Conservation (phyloP, 1,140 invertebrate genomes). For the Drosophila prosaltans region DNA sequence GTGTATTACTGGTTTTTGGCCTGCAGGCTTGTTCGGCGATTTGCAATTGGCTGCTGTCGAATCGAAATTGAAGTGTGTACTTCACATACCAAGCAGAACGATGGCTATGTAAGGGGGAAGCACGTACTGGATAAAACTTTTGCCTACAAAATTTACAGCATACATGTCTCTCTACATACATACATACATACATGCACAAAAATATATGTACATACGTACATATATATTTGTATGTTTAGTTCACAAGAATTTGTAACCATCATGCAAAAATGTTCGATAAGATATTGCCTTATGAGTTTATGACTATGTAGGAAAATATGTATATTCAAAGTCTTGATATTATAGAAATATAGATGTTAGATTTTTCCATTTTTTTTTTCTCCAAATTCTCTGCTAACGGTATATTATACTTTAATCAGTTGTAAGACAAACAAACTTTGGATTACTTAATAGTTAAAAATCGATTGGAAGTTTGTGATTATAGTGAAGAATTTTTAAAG, state of each 20-base stretch:
- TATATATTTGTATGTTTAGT: neutral
- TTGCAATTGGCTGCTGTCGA: constrained; percentile 58
- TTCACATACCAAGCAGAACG: constrained; percentile 31
- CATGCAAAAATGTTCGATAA: neutral
- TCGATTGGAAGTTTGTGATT: too few relatives aligned
- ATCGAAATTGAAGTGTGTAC: constrained; percentile 57
- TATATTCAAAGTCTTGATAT: too few relatives aligned
- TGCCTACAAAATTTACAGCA: constrained; percentile 11
- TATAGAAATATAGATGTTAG: too few relatives aligned
- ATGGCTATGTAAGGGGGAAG: constrained; percentile 1
- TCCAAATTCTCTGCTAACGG: too few relatives aligned
- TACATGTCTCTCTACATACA: neutral
- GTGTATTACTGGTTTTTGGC: constrained; percentile 32
- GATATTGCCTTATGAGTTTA: too few relatives aligned
- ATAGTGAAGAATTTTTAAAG: too few relatives aligned
- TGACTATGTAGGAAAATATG: too few relatives aligned
- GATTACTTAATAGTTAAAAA: too few relatives aligned
- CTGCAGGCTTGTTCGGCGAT: constrained; percentile 45
- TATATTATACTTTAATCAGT: too few relatives aligned
- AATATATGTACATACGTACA: neutral
- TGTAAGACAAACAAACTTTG: too few relatives aligned
- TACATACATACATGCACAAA: neutral
- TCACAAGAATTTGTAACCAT: neutral
- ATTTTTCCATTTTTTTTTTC: too few relatives aligned
- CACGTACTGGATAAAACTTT: constrained; percentile 13